Evolutionary conservation across 2,888 invertebrate species (phyloP), one percentile per base, ranked within the genome.

Genomic region (Doris montereyensis): DNA sequence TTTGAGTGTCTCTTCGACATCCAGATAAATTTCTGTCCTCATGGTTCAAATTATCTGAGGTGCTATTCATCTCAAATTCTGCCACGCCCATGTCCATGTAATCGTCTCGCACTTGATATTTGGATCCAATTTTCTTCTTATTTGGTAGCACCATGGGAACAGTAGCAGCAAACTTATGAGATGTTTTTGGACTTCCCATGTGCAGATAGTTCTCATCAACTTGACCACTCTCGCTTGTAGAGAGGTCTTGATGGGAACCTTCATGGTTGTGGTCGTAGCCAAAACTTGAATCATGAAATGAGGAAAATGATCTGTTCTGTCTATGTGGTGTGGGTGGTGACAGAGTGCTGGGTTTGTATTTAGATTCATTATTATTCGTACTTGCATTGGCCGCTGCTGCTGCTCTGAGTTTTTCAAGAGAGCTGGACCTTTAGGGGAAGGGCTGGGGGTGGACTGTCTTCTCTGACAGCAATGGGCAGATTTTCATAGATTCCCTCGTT

Each of bases 391-490:
- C n/a, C 78, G 83, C 30, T 75, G 58, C 65, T 73, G 71, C 32
- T 74, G n/a, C n/a, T n/a, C n/a, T n/a, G n/a, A 80, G 78, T 84
- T 87, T n/a, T 78, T 83, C 24, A 84, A 77, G 2, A 88, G 80
- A 26, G 82, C 84, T 75, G 87, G 88, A 68, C 88, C 89, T 81
- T 89, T 89, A 2, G 89, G 89, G 89, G 89, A 21, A 89, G 81
- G 73, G 84, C 86, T 57, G 89, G 88, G 4, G 87, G 88, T 13
- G 86, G 85, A 3, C 84, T 83, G 57, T 84, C 82, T 28, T 74
- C 77, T 65, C 73, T 83, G 30, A 71, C 81, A 2, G 73, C 30
- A 21, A 81, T 72, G 35, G 80, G 81, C 26, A 86, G 84, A 83
- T 88, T 88, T 68, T 84, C 85, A 84, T 88, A 88, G 72, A 87